These are phyloP conservation scores for Leucania comma DNA, from an alignment of 2,888 invertebrate species.

Conservation along the genomic window DNA sequence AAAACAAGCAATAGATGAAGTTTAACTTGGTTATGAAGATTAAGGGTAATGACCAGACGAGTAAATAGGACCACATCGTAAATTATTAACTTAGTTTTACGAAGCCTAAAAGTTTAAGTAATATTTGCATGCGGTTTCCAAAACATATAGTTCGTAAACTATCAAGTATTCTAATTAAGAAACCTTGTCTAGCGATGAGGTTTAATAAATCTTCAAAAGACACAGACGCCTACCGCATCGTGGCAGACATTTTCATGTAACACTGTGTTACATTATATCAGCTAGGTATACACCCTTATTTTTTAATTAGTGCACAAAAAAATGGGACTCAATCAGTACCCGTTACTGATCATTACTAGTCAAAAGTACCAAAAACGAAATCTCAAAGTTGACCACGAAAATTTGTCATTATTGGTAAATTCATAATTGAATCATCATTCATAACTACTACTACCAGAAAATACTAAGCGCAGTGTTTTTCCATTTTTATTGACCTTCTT, in stretches of 20 bases:
- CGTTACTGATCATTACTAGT: no score
- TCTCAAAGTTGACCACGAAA: no score
- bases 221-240: no score
- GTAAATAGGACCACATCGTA: conserved; percentile 6
- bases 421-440: no score
- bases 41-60: conserved; percentile 8
- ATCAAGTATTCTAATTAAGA: conserved; percentile 16
- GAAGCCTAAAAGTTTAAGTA: conserved; percentile 16
- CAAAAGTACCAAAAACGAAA: no score
- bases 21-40: not conserved
- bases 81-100: conserved; percentile 17
- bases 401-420: no score
- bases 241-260: not conserved
- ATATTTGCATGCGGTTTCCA: conserved; percentile 6
- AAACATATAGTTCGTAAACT: conserved; percentile 21
- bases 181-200: not conserved
- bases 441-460: no score
- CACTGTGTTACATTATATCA: not conserved
- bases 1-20: not conserved
- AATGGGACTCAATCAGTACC: no score
- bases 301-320: no score
- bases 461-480: no score
- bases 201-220: conserved; percentile 6
- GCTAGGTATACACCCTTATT: no score
- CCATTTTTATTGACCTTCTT: no score